These are phyloP conservation scores for Cosmia trapezina DNA, from an alignment of 2,888 invertebrate genomes.

Conservation along the genomic window DNA sequence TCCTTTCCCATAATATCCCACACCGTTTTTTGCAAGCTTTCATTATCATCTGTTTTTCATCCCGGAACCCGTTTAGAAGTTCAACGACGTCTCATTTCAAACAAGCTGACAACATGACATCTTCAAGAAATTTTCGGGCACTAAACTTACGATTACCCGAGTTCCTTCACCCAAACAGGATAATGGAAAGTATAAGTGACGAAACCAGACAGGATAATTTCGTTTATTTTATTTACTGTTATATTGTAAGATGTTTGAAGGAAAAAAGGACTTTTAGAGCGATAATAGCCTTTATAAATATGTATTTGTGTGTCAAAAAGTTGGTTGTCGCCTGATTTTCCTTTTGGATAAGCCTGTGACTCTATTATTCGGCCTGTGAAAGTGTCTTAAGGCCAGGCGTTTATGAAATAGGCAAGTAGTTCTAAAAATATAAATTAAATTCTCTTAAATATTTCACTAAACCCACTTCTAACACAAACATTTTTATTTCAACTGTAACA, in stretches of 20 bases:
- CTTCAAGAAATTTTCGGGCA: slow-evolving; percentile 30
- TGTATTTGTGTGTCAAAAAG: background rate
- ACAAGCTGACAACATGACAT: slow-evolving; percentile 36
- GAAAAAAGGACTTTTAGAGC: slow-evolving; percentile 3
- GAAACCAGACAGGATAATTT: background rate
- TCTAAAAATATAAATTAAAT: background rate
- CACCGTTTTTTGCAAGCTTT: background rate
- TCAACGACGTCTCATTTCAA: slow-evolving; percentile 37
- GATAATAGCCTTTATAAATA: background rate
- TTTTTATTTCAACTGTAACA: background rate
- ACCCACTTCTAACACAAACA: background rate
- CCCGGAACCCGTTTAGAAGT: slow-evolving; percentile 31
- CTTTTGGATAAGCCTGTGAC: slow-evolving; percentile 3
- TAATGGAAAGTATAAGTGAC: slow-evolving; percentile 9
- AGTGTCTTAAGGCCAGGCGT: too few relatives aligned
- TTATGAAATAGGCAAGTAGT: background rate
- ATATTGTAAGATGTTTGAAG: background rate
- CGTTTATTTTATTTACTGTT: slow-evolving; percentile 19
- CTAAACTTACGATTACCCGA: slow-evolving; percentile 42
- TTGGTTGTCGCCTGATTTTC: background rate
- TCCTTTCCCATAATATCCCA: background rate
- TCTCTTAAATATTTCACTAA: too few relatives aligned
- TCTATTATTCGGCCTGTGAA: slow-evolving; percentile 7
- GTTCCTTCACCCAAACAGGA: slow-evolving; percentile 42
- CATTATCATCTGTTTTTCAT: slow-evolving; percentile 4